A percentile compares a stretch with the other conserved stretches of the same genome.
These are phyloP conservation scores for Echinops telfairi DNA, from an alignment of 2,113 vertebrate genomes.

Conservation along the genomic window DNA sequence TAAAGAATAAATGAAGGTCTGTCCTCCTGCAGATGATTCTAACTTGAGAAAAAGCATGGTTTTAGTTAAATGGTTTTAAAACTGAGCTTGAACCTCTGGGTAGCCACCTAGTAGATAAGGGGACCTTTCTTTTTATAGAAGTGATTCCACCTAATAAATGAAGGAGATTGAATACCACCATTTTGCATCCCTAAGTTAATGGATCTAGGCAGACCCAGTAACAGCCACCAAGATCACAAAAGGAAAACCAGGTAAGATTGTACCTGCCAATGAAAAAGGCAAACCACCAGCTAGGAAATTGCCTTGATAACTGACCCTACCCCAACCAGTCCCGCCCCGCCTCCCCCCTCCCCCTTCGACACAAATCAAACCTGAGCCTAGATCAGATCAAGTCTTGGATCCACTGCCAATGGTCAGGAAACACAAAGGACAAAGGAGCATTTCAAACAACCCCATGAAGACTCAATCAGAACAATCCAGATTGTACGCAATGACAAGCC, in stretches of 20 bases:
- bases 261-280: neutral
- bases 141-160: neutral
- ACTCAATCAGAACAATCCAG: neutral
- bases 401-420: neutral
- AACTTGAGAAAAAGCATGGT: slow-evolving; percentile 13
- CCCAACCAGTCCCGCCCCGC: no score
- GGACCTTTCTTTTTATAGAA: neutral
- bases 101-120: neutral
- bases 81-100: neutral
- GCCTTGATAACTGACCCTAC: neutral
- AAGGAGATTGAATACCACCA: neutral
- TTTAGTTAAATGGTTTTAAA: slow-evolving; percentile 52
- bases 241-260: neutral
- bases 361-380: slow-evolving; percentile 1
- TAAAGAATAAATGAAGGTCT: slow-evolving; percentile 60
- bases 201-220: neutral
- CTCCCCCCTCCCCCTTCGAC: neutral
- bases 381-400: neutral
- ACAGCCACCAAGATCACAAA: neutral
- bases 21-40: slow-evolving; percentile 19
- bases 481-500: neutral
- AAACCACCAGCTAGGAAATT: neutral
- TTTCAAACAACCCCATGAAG: neutral
- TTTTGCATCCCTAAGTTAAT: slow-evolving; percentile 30
- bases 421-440: neutral